Base-by-base conservation (phyloP, 1,140 invertebrate species). In the Lerema accius region DNA sequence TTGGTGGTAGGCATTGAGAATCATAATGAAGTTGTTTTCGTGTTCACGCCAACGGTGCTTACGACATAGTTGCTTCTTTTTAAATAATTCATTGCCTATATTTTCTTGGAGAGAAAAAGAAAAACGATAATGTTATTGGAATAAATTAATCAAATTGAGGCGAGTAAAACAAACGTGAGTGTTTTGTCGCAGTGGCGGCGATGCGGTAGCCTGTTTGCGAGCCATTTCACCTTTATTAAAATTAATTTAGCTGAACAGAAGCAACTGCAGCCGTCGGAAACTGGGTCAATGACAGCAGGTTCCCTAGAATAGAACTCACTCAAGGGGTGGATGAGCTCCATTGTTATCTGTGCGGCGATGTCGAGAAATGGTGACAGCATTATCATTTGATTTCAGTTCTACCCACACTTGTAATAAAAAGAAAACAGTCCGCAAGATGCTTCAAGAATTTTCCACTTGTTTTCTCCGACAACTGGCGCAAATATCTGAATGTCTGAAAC, bases 251-350 rank as follows among this genome's bases (percentile, higher is more conserved):
- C 48, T 58, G 51, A 56, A 68, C 56, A 75, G 60, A 67, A 67
- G 65, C 64, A 62, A 67, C 53, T 59, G 46, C 53, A 40, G 48
- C 59, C 67, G 60, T 49, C 28, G 16, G 59, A 53, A 82, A 80
- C 69, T 80, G 67, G 80, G 80, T 82, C 80, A 82, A 80, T 83
- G 74, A 73, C 78, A 79, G 68, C 78, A 79, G 67, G 17, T 67
- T 65, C 67, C 66, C 68, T 69, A 83, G 76, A 80, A 80, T 83
- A 83, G 78, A 76, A 73, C 59, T 67, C 70, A 72, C 67, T 76
- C 74, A 69, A 78, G 73, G 78, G 77, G 72, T 76, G 69, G 76
- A 80, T 69, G 64, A 66, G 64, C 32, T 74, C 73, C 65, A 78
- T 82, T 82, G 80, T 82, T 79, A 66, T 55, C 64, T 56, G 45